phyloP scores from a whole-genome alignment of 2,113 vertebrate genomes.

The Chitala chitala region DNA sequence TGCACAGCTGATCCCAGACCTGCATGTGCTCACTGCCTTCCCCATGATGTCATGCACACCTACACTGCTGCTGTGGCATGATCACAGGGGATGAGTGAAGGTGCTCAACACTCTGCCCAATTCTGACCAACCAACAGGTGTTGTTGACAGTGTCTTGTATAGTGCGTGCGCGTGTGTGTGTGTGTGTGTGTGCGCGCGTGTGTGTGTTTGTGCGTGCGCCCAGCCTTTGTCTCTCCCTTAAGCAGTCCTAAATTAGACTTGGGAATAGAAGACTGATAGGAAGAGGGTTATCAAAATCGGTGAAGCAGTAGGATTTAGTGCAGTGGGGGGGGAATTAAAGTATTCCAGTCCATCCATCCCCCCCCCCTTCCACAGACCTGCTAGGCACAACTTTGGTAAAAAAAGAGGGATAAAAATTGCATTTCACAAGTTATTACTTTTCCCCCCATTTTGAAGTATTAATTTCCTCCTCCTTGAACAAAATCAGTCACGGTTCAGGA shows the following conservation, averaged over 20 bases:
- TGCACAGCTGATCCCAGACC: neutral
- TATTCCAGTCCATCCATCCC: no score
- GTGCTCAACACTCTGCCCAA: no score
- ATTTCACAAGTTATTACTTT: neutral
- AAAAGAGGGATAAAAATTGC: neutral
- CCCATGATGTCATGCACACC: neutral
- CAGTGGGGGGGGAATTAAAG: neutral
- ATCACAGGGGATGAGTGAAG: no score
- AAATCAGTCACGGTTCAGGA: no score
- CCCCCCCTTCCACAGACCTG: no score
- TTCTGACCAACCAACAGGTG: no score
- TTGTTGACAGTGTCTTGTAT: no score
- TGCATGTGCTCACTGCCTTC: neutral
- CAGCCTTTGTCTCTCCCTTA: conserved; percentile 18
- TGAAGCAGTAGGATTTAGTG: neutral
- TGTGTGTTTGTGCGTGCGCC: no score
- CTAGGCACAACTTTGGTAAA: no score
- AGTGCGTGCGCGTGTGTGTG: no score
- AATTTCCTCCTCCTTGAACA: no score
- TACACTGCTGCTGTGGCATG: neutral
- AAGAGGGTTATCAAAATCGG: neutral
- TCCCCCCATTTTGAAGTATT: no score
- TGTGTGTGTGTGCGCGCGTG: neutral
- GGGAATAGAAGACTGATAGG: conserved; percentile 6
- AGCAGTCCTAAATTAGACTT: conserved; percentile 9